These are phyloP conservation scores for Carettochelys insculpta DNA, from an alignment of 2,113 vertebrate genomes.

Conservation along the genomic window DNA sequence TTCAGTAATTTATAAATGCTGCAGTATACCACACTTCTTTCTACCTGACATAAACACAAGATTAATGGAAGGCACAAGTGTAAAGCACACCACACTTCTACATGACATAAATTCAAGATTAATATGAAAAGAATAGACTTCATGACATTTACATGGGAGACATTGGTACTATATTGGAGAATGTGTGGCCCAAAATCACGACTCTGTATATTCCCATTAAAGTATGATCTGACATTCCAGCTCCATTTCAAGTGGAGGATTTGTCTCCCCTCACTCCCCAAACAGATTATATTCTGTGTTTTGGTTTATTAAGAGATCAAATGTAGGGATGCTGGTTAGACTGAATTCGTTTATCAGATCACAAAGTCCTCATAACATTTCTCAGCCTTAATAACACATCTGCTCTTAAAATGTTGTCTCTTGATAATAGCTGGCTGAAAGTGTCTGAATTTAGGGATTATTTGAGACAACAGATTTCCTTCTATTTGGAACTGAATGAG, in stretches of 20 bases:
- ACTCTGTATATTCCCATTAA: background rate
- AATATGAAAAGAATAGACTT: background rate
- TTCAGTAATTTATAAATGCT: background rate
- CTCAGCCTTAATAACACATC: constrained; percentile 87
- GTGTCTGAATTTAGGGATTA: constrained; percentile 88
- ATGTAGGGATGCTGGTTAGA: constrained; percentile 79
- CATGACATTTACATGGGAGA: background rate
- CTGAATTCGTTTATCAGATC: constrained; percentile 86
- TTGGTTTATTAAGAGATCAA: constrained; percentile 79
- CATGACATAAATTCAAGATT: background rate
- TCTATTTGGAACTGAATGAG: constrained; percentile 85
- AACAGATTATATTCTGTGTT: constrained; percentile 71
- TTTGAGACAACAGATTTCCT: constrained; percentile 88
- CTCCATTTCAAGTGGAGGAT: constrained; percentile 7
- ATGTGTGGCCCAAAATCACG: background rate
- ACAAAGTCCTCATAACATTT: constrained; percentile 87
- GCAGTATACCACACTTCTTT: background rate
- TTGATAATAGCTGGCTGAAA: constrained; percentile 86
- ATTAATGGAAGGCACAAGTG: background rate
- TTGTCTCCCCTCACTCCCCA: background rate
- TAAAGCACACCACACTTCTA: rapidly evolving
- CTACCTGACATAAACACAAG: rapidly evolving
- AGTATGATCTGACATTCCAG: constrained; percentile 12
- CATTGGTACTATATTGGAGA: background rate
- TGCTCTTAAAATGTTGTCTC: constrained; percentile 88